phyloP scores from a whole-genome alignment of 2,113 vertebrate species.

The Stegastes partitus region DNA sequence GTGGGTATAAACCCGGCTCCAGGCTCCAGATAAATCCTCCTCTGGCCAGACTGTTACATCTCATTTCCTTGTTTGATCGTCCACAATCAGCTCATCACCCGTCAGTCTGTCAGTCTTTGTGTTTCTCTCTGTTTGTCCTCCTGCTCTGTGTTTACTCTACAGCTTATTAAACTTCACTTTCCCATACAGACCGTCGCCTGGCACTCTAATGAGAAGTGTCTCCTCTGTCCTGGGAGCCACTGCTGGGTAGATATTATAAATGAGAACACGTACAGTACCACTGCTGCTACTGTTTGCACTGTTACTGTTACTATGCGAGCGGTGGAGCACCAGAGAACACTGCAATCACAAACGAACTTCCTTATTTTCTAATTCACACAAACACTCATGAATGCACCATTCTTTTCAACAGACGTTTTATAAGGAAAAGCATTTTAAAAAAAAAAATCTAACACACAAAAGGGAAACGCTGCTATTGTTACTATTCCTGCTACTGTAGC shows the following conservation, averaged over 20 bases:
- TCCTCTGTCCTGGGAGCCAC: slow-evolving; percentile 18
- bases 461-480: background rate
- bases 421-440: background rate
- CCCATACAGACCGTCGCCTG: background rate
- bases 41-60: slow-evolving; percentile 26
- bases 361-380: background rate
- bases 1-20: slow-evolving; percentile 15
- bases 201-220: slow-evolving; percentile 24
- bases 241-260: background rate
- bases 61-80: slow-evolving; percentile 30
- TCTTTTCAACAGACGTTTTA: background rate
- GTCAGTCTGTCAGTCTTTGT: slow-evolving; percentile 5
- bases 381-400: slow-evolving; percentile 2
- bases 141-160: slow-evolving; percentile 26
- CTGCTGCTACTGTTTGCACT: slow-evolving; percentile 3
- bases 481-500: background rate
- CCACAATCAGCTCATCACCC: slow-evolving; percentile 2
- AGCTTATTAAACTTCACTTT: slow-evolving; percentile 51
- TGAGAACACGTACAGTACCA: background rate
- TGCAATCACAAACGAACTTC: slow-evolving; percentile 10
- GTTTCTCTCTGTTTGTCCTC: slow-evolving; percentile 9
- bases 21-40: slow-evolving; percentile 44
- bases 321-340: background rate
- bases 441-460: background rate
- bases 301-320: background rate